These are phyloP conservation scores for Eunapius fragilis DNA, from an alignment of 37 sponge, comb jelly and placozoan species.

Conservation along the genomic window DNA sequence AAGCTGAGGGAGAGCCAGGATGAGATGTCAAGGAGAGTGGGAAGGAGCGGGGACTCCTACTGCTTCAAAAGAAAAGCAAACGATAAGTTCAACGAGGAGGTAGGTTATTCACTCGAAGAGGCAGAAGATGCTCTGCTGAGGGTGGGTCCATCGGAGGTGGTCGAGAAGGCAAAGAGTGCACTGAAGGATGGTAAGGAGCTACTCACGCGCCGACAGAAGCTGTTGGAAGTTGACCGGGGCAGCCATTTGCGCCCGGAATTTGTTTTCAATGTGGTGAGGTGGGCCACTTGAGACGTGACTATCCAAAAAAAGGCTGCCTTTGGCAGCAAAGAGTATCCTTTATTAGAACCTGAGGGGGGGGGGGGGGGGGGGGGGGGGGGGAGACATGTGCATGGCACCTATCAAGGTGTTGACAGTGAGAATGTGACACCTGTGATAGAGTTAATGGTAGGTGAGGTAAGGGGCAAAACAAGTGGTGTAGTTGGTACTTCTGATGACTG, in stretches of 20 bases:
- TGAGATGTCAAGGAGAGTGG: too few species aligned
- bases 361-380: too few species aligned
- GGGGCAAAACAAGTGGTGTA: too few species aligned
- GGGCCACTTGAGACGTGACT: conserved; percentile 7
- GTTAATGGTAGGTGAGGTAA: too few species aligned
- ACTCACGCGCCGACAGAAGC: background rate
- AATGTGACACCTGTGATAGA: too few species aligned
- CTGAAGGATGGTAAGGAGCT: background rate
- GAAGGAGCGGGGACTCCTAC: too few species aligned
- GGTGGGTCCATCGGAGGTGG: background rate
- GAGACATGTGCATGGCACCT: too few species aligned
- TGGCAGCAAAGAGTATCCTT: too few species aligned
- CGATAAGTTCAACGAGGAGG: conserved; percentile 4
- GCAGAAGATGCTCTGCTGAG: background rate
- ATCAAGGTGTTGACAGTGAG: too few species aligned
- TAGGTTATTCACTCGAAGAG: background rate
- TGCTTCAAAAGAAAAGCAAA: conserved; percentile 1
- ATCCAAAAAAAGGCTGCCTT: background rate
- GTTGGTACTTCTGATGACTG: too few species aligned
- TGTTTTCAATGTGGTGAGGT: conserved; percentile 13
- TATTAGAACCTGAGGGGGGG: too few species aligned
- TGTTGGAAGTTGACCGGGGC: background rate
- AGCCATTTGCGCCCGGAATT: background rate
- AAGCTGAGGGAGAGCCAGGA: too few species aligned
- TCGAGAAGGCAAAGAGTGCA: background rate